phyloP scores from a whole-genome alignment of 2,797 vertebrate genomes.

The Micrastur ruficollis region DNA sequence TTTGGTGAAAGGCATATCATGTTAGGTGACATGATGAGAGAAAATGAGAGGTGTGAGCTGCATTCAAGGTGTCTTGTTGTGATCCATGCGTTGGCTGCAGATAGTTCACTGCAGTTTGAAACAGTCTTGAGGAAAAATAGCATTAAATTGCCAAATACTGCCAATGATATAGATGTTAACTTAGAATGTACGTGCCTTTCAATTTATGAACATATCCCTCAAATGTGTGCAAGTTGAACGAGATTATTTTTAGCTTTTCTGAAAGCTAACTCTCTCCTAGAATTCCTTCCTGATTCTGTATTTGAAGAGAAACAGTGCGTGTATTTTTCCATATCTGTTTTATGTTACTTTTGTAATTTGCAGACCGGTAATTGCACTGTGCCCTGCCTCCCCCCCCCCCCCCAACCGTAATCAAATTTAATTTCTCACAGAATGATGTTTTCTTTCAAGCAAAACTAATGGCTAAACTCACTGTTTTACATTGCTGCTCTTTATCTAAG shows the following conservation, averaged over 20 bases:
- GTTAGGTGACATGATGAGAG: background rate
- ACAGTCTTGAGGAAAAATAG: background rate
- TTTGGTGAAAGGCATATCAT: background rate
- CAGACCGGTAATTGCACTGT: background rate
- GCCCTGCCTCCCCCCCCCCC: too few species aligned
- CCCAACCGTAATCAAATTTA: background rate
- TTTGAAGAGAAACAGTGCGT: background rate
- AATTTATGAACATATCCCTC: background rate
- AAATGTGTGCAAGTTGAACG: background rate
- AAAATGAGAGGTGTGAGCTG: background rate
- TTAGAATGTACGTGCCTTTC: background rate
- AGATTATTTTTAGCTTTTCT: background rate
- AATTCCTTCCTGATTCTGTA: background rate
- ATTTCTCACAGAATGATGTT: background rate
- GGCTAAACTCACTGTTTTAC: background rate
- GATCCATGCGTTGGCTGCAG: background rate
- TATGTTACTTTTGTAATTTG: background rate
- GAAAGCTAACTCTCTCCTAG: background rate
- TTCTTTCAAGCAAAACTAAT: background rate
- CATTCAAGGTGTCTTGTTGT: background rate
- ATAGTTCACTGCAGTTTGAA: background rate
- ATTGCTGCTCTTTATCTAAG: background rate
- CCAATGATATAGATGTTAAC: background rate
- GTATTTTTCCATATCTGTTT: background rate
- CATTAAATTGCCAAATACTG: background rate